These are phyloP conservation scores for Sitodiplosis mosellana DNA, from an alignment of 1,140 invertebrate genomes.

Conservation along the genomic window DNA sequence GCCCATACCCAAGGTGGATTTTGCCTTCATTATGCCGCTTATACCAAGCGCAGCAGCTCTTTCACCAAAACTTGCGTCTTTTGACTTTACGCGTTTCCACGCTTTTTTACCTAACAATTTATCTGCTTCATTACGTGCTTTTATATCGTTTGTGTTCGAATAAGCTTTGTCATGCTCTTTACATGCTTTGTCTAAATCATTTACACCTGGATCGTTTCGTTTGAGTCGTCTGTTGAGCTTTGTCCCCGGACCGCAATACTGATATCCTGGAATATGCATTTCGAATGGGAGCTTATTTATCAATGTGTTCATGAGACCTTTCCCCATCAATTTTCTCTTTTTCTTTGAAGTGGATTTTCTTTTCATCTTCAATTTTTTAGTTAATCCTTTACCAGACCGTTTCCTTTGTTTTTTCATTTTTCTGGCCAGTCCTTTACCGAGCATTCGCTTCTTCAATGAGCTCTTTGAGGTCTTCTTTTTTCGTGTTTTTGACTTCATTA, in stretches of 20 bases:
- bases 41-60: background rate
- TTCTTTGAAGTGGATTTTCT: too few relatives aligned
- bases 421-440: too few relatives aligned
- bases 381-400: too few relatives aligned
- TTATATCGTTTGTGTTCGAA: constrained; percentile 15
- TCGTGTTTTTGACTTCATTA: too few relatives aligned
- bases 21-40: background rate
- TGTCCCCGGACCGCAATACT: background rate
- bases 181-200: constrained; percentile 16
- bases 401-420: too few relatives aligned
- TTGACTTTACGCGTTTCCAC: background rate
- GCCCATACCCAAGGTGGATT: background rate
- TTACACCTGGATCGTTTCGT: constrained; percentile 14
- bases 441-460: too few relatives aligned
- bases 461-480: too few relatives aligned
- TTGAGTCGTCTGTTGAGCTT: constrained; percentile 9
- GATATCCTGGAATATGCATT: constrained; percentile 12
- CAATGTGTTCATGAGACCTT: constrained; percentile 6
- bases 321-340: background rate
- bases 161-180: constrained; percentile 9
- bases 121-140: constrained; percentile 22
- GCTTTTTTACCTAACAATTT: background rate
- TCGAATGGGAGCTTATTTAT: constrained; percentile 14
- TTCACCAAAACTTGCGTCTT: background rate
- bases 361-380: too few relatives aligned